These are phyloP conservation scores for Leptoclinus maculatus DNA, from an alignment of 2,797 vertebrate genomes.

Conservation along the genomic window DNA sequence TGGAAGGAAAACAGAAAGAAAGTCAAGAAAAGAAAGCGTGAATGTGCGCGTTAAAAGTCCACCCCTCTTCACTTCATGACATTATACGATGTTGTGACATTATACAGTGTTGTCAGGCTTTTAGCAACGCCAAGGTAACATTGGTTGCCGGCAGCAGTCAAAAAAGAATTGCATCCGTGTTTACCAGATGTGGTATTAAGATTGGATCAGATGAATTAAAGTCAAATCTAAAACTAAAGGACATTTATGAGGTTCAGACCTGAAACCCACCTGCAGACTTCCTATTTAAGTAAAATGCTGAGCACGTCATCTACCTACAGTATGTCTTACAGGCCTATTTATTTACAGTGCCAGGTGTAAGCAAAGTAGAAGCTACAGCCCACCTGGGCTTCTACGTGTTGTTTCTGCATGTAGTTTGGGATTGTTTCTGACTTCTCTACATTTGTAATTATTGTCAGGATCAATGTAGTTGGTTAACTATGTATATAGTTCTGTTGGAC, in stretches of 20 bases:
- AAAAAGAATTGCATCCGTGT: neutral
- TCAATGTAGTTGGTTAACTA: neutral
- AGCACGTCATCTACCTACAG: neutral
- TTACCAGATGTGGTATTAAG: neutral
- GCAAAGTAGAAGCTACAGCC: neutral
- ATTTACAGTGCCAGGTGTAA: slow-evolving; percentile 10
- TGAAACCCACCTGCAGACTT: slow-evolving; percentile 11
- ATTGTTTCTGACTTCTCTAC: neutral
- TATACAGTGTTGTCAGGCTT: slow-evolving; percentile 11
- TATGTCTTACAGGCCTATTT: slow-evolving; percentile 4
- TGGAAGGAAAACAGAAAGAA: neutral
- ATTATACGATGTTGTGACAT: slow-evolving; percentile 18
- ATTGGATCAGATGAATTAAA: neutral
- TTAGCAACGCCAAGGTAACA: neutral
- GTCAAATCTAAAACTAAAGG: slow-evolving; percentile 4
- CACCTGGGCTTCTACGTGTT: neutral
- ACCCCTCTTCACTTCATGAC: neutral
- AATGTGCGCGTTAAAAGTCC: neutral
- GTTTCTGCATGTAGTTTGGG: neutral
- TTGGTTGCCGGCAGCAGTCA: neutral
- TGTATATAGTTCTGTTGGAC: neutral
- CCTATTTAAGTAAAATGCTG: slow-evolving; percentile 22
- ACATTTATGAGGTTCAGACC: slow-evolving; percentile 9
- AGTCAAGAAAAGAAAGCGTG: neutral
- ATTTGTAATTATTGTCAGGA: neutral